Base-by-base conservation (phyloP, 2,113 vertebrate genomes). In the Anoplopoma fimbria region DNA sequence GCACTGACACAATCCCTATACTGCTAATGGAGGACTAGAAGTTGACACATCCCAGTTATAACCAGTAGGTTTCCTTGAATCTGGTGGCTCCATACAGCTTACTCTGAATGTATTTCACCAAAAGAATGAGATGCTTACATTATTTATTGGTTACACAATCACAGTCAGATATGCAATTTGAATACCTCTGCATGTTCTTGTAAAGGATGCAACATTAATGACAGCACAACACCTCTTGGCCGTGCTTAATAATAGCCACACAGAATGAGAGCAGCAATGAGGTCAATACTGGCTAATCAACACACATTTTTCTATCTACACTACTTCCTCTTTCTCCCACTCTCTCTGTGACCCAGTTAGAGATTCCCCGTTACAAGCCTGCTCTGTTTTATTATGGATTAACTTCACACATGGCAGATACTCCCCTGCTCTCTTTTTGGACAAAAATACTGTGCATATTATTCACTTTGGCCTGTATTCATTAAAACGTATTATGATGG, bases 261-360 rank as follows among this genome's bases (percentile, higher is more conserved):
- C 69, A 76, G 82, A 91, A 91, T 71, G 68, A 91, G 85, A 89
- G 69, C 85, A 84, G 65, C 82, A 86, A 78, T 64, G 69, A 90
- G 89, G 93, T 93, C 90, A 89, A 82, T 85, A 81, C 78, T 60
- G 68, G 88, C 76, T 88, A 89, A 91, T 93, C 84, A 89, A 84
- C 80, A 80, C 81, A 79, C 53, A 67, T 75, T 49, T 88, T 77
- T 88, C 62, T 36, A 72, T 77, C 67, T 51, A 65, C 60, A 68
- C 75, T 62, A 68, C 69, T 75, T 75, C 68, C 79, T 74, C 79
- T 63, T 60, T 33, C 89, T 85, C 82, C 45, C 61, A 23, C 87
- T 91, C 86, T 90, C 75, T 82, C 79, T 87, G 82, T 94, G 93
- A 95, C 94, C 94, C 89, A 95, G 83, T 94, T 95, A 89, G 75